Evolutionary conservation across 2,888 invertebrate genomes (phyloP).

Genomic region (Sminthurinus aureus): DNA sequence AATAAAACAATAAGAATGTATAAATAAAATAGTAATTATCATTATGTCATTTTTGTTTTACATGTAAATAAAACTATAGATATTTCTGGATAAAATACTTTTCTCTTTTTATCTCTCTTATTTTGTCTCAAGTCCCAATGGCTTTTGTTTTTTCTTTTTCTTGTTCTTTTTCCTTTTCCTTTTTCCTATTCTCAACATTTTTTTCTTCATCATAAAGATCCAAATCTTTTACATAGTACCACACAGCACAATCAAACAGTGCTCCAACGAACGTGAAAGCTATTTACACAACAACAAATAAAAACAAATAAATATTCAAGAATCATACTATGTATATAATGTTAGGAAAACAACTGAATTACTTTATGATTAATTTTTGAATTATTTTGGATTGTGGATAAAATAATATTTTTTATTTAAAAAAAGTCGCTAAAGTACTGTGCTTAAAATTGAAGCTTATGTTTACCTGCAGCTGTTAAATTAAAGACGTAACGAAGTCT

Average conservation of each 20-base stretch:
- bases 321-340: background rate
- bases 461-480: slow-evolving; percentile 70
- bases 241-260: slow-evolving; percentile 65
- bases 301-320: slow-evolving; percentile 52
- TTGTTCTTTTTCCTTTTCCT: background rate
- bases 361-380: background rate
- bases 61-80: too few relatives aligned
- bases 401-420: too few relatives aligned
- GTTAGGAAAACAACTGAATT: background rate
- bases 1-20: too few relatives aligned
- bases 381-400: background rate
- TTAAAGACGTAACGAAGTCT: slow-evolving; percentile 72
- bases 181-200: slow-evolving; percentile 42
- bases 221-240: slow-evolving; percentile 64
- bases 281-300: too few relatives aligned
- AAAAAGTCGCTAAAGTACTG: too few relatives aligned
- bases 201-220: slow-evolving; percentile 62
- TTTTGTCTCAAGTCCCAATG: background rate
- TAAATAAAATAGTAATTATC: too few relatives aligned
- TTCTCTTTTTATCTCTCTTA: background rate
- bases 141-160: background rate
- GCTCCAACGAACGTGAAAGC: slow-evolving; percentile 64
- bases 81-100: background rate
- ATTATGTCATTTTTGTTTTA: too few relatives aligned
- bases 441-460: slow-evolving; percentile 60